Evolutionary conservation across 2,113 vertebrate genomes (phyloP).

Genomic region (Eulemur macaco): DNA sequence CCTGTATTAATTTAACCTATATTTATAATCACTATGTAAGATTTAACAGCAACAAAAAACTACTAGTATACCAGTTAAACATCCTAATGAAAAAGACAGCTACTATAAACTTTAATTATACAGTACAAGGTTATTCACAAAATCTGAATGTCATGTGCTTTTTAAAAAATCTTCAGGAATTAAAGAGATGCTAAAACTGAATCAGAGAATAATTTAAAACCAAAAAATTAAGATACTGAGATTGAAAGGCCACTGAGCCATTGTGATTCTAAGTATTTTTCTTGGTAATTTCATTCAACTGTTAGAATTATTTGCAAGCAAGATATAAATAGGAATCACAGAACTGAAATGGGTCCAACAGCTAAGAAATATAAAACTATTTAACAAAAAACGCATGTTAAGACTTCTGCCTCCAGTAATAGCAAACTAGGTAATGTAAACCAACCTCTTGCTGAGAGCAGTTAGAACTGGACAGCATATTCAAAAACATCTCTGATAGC

Average conservation of each 20-base stretch:
- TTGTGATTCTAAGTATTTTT: neutral
- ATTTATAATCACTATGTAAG: neutral
- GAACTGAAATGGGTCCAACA: neutral
- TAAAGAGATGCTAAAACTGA: neutral
- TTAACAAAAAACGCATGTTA: constrained; percentile 20
- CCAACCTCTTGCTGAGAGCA: neutral
- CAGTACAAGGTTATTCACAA: neutral
- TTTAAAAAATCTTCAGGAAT: neutral
- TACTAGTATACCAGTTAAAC: neutral
- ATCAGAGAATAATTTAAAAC: constrained; percentile 3
- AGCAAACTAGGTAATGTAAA: neutral
- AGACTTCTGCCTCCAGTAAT: neutral
- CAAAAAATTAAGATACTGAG: neutral
- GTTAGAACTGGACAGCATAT: neutral
- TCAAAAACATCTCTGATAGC: neutral
- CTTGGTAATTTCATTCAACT: neutral
- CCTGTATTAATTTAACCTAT: neutral
- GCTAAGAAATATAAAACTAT: constrained; percentile 13
- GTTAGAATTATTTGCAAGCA: neutral
- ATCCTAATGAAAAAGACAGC: neutral
- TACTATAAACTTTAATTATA: neutral
- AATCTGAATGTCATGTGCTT: neutral
- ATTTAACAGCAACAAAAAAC: neutral
- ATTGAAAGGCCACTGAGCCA: neutral
- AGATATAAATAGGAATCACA: neutral